These are phyloP conservation scores for Dexiosoma caninum DNA, from an alignment of 2,888 invertebrate species.

Conservation along the genomic window DNA sequence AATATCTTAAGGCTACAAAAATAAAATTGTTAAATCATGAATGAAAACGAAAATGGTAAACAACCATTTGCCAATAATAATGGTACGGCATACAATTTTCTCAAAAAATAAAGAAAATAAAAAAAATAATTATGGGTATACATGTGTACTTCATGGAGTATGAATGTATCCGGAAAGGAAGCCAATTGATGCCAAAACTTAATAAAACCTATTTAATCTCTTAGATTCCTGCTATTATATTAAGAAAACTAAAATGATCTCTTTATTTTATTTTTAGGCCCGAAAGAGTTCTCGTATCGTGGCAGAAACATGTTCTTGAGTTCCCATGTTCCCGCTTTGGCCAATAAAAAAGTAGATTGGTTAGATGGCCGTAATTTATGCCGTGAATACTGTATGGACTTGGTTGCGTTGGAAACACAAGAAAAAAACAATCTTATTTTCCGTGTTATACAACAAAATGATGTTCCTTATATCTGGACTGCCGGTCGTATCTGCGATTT, in stretches of 20 bases:
- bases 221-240: too few species aligned
- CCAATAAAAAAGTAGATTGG: conserved; percentile 92
- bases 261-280: conserved; percentile 86
- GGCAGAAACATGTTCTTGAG: conserved; percentile 94
- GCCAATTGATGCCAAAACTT: too few species aligned
- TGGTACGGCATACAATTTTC: background rate
- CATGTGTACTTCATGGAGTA: too few species aligned
- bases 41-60: conserved; percentile 54
- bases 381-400: conserved; percentile 95
- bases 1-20: conserved; percentile 46
- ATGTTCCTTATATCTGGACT: conserved; percentile 95
- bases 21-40: conserved; percentile 58
- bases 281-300: conserved; percentile 92
- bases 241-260: too few species aligned
- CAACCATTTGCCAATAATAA: conserved; percentile 9
- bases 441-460: conserved; percentile 91
- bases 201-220: too few species aligned
- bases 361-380: conserved; percentile 93
- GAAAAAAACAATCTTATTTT: conserved; percentile 94
- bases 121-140: background rate
- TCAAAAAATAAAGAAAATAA: background rate
- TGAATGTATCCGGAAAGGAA: too few species aligned
- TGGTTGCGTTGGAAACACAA: conserved; percentile 92
- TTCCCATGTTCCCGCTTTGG: conserved; percentile 87
- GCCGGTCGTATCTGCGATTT: conserved; percentile 95